Evolutionary conservation across 2,888 invertebrate genomes (phyloP).

Genomic region (Dichetophora obliterata): DNA sequence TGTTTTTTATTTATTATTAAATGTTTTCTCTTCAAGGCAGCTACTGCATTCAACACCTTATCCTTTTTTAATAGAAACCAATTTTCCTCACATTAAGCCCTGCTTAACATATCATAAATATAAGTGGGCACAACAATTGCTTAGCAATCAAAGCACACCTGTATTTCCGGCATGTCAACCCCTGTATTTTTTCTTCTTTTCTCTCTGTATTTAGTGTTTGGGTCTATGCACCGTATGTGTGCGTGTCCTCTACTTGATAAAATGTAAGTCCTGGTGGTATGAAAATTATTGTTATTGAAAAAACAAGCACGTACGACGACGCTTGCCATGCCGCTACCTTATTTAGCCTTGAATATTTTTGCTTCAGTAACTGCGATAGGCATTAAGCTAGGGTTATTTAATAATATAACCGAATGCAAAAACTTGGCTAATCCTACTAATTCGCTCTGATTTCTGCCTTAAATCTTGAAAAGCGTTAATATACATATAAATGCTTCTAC

Average conservation of each 20-base stretch:
- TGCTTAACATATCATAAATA: slow-evolving; percentile 19
- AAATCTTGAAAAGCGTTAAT: neutral
- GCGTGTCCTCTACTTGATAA: slow-evolving; percentile 27
- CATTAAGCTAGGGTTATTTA: slow-evolving; percentile 12
- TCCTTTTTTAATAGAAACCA: too few species aligned
- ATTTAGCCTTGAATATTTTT: neutral
- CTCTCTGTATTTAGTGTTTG: neutral
- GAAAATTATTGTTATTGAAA: slow-evolving; percentile 19
- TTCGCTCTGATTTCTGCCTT: slow-evolving; percentile 4
- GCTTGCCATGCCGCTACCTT: neutral
- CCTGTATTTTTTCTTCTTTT: neutral
- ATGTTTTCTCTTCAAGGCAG: too few species aligned
- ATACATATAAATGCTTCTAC: neutral
- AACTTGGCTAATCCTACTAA: neutral
- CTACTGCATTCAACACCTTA: too few species aligned
- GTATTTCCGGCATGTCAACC: neutral
- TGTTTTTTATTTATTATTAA: neutral
- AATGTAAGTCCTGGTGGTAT: slow-evolving; percentile 8
- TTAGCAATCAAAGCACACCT: neutral
- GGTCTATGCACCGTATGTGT: neutral
- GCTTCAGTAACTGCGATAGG: neutral
- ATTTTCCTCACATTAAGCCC: neutral
- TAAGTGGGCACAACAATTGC: slow-evolving; percentile 20
- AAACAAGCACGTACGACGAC: neutral
- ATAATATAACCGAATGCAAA: neutral